A percentile compares a stretch with the other conserved stretches of the same genome.
These are phyloP conservation scores for Eubasilissa splendida DNA, from an alignment of 2,888 invertebrate species.

Conservation along the genomic window DNA sequence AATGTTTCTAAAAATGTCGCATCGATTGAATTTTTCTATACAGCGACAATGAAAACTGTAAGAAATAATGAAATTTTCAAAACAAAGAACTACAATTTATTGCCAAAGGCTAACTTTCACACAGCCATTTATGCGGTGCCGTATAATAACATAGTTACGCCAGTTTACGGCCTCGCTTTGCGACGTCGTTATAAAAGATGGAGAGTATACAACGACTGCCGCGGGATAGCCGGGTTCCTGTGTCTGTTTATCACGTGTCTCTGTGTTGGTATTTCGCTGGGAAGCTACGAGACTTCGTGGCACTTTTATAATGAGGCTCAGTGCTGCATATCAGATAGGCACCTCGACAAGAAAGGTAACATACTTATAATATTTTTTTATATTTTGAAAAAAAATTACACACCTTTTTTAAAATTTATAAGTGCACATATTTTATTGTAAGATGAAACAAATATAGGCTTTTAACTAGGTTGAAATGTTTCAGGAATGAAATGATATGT, in stretches of 20 bases:
- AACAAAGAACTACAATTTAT: not conserved
- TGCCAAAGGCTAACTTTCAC: not conserved
- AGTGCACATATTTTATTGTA: no score
- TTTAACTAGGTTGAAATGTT: no score
- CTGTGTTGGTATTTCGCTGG: conserved; percentile 9
- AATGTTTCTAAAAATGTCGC: not conserved
- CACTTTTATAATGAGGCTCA: conserved; percentile 52
- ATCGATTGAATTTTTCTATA: not conserved
- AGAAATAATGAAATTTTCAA: not conserved
- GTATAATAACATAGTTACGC: conserved; percentile 24
- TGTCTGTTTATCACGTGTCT: conserved; percentile 6
- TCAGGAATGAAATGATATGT: no score
- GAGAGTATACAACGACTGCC: not conserved
- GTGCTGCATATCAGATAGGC: conserved; percentile 48
- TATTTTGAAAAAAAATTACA: no score
- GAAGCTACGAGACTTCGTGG: conserved; percentile 55
- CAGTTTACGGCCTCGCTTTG: not conserved
- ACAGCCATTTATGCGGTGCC: not conserved
- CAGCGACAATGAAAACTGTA: not conserved
- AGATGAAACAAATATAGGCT: no score
- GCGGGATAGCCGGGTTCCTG: not conserved
- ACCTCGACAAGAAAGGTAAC: conserved; percentile 48
- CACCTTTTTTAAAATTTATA: no score
- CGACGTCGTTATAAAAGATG: not conserved
- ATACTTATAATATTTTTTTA: no score